Base-by-base conservation (phyloP, 2,888 invertebrate species). In the Oscheius myriophilus region DNA sequence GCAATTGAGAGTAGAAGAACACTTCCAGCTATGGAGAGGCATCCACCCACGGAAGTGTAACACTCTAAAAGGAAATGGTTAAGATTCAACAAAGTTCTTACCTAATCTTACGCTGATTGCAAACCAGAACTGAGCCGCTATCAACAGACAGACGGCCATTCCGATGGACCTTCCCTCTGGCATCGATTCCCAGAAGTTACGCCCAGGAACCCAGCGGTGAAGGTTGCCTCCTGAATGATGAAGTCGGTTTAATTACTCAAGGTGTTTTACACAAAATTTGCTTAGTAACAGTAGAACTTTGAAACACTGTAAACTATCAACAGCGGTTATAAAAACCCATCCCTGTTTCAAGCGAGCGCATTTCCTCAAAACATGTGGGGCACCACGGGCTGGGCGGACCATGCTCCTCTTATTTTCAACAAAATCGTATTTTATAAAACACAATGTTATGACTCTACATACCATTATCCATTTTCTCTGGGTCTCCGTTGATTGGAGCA, bases 131-230 rank as follows among this genome's bases (percentile, higher is more conserved):
- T 67, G 72, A 0, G 64, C 41, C 0, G 51, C 57, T 6, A 77
- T 72, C 33, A 77, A 42, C 0, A 55, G 43, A 1, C 57, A 51
- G 11, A 77, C 72, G 21, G 59, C 76, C 9, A 72, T 21, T 4
- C 71, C 71, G 21, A 74, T 72, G 16, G 76, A 74, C 2, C 66
- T 55, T 21, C 74, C 76, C 7, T 66, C 53, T 0, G 76, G 72
- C 9, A 73, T 49, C 4, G 70, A 68, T 33, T 77, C 76, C 74
- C 76, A 74, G 42, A 71, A 74, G 49, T 74, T 71, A 33, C 76
- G 52, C 12, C 65, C 65, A 0, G 76, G 76, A 33, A 77, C 55
- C 76, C 76, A 77, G 9, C 66, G 58, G 42, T 55, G 65, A 12
- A 77, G 51, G 14, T 64, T 67, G 16, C 76, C 76, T 12, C 67